These are phyloP conservation scores for Rhegmatorhina hoffmannsi DNA, from an alignment of 2,113 vertebrate species.

Conservation along the genomic window DNA sequence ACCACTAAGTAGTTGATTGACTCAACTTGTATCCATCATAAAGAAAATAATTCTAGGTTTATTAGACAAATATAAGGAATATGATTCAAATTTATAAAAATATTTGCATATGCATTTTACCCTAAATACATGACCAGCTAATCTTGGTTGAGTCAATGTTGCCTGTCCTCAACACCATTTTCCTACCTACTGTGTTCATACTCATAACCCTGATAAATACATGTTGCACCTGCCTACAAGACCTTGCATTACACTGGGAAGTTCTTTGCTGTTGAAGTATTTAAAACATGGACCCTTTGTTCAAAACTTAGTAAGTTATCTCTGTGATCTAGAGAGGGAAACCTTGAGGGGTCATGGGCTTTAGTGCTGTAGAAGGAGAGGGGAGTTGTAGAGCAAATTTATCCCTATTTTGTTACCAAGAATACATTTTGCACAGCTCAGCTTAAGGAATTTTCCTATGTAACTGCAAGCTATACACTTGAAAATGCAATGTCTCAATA, in stretches of 20 bases:
- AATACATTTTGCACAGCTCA: background rate
- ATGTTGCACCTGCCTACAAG: background rate
- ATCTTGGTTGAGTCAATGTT: background rate
- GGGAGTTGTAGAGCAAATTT: background rate
- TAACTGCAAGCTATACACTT: background rate
- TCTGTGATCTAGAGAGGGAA: background rate
- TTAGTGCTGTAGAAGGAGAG: background rate
- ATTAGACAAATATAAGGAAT: background rate
- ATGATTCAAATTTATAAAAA: background rate
- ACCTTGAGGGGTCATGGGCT: rapidly evolving
- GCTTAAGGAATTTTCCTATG: background rate
- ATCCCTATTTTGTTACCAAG: background rate
- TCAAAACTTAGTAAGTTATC: background rate
- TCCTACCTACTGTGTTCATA: rapidly evolving
- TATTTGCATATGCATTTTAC: background rate
- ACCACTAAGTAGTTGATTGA: background rate
- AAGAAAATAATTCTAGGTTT: background rate
- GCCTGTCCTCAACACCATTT: background rate
- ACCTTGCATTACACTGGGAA: background rate
- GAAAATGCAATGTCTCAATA: background rate
- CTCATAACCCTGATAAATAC: background rate
- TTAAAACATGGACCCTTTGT: background rate
- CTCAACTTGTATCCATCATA: background rate
- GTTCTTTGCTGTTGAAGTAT: background rate
- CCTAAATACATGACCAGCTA: background rate